Percentiles rank a stretch among this genome's conserved stretches.
Evolutionary conservation across 2,888 invertebrate species (phyloP).

Genomic region (Ornithoptera alexandrae): DNA sequence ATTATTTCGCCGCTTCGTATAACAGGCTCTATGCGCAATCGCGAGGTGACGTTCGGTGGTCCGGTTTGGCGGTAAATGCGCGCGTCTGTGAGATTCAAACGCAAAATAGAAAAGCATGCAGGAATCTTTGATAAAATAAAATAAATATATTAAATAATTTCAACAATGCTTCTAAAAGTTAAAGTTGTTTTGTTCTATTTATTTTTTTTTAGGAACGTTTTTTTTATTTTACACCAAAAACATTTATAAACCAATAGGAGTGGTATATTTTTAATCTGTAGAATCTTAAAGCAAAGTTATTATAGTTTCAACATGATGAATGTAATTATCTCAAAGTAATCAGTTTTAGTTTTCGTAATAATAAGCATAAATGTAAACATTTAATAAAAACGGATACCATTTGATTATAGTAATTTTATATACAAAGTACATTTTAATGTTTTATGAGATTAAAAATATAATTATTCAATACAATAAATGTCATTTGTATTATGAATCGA

Average conservation of each 20-base stretch:
- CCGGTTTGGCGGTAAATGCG: slow-evolving; percentile 15
- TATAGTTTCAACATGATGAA: neutral
- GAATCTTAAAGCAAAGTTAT: neutral
- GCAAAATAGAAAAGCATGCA: too few species aligned
- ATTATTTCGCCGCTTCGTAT: neutral
- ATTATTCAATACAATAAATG: too few species aligned
- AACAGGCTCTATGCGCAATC: slow-evolving; percentile 13
- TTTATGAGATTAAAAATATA: too few species aligned
- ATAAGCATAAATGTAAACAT: neutral
- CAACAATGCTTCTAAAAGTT: too few species aligned
- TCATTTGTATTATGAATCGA: too few species aligned
- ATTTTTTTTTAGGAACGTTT: neutral
- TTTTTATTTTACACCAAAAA: neutral
- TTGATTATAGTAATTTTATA: too few species aligned
- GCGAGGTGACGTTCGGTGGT: neutral
- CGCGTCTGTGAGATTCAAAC: neutral
- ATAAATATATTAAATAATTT: too few species aligned
- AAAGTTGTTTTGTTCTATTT: too few species aligned
- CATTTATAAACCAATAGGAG: too few species aligned
- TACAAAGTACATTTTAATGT: too few species aligned
- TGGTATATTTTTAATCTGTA: neutral
- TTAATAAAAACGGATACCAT: too few species aligned
- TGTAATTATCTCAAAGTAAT: neutral
- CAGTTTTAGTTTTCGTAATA: neutral
- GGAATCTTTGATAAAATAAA: too few species aligned